Evolutionary conservation across 2,888 invertebrate species (phyloP).

Genomic region (Plutella xylostella): DNA sequence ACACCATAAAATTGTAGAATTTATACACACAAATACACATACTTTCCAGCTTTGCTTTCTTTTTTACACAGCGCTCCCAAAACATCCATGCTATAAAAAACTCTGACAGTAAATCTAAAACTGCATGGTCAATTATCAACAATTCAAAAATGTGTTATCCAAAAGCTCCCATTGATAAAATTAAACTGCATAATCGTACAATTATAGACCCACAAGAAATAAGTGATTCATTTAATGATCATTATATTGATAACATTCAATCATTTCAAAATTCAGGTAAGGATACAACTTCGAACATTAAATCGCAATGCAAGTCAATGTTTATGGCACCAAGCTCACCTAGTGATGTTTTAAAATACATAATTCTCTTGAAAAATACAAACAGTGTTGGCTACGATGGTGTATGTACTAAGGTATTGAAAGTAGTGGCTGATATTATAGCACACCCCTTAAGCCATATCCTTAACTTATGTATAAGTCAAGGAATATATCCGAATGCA

Average conservation of each 20-base stretch:
- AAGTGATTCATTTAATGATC: not conserved
- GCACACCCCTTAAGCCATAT: not conserved
- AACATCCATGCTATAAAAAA: not conserved
- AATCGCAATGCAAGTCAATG: not conserved
- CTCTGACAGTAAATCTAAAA: not conserved
- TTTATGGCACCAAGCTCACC: not conserved
- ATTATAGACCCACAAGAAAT: not conserved
- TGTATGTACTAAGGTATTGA: not conserved
- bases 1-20: too few species aligned
- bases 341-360: not conserved
- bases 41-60: too few species aligned
- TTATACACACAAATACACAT: too few species aligned
- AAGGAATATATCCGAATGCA: not conserved
- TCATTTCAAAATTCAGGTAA: not conserved
- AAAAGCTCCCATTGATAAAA: not conserved
- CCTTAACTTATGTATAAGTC: not conserved
- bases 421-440: not conserved
- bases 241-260: not conserved
- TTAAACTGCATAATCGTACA: not conserved
- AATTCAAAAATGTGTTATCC: not conserved
- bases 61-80: constrained; percentile 1
- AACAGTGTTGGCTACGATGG: not conserved
- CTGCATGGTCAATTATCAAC: constrained; percentile 4
- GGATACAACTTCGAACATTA: not conserved
- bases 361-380: not conserved